These are phyloP conservation scores for Oophaga pumilio DNA, from an alignment of 2,113 vertebrate genomes.

Conservation along the genomic window DNA sequence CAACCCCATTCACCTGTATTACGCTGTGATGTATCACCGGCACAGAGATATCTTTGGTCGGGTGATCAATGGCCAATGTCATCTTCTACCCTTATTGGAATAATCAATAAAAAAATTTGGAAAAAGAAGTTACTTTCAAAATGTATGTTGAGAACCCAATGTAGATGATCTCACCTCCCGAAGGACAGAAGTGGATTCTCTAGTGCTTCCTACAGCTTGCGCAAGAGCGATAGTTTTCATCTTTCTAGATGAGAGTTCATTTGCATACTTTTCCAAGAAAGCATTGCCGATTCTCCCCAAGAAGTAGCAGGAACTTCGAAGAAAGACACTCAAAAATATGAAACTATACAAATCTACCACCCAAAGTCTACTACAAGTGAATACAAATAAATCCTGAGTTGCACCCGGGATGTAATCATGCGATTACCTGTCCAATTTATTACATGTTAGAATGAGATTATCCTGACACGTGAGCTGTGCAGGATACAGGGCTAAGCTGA, in stretches of 20 bases:
- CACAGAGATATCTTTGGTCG: too few relatives aligned
- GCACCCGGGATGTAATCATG: constrained; percentile 30
- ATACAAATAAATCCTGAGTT: constrained; percentile 17
- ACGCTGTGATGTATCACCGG: too few relatives aligned
- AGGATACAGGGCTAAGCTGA: constrained; percentile 47
- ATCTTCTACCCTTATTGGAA: too few relatives aligned
- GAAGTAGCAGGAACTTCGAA: not conserved
- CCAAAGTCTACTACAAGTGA: not conserved
- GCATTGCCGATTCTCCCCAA: not conserved
- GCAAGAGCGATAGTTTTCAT: not conserved
- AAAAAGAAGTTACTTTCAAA: not conserved
- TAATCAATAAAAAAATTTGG: too few relatives aligned
- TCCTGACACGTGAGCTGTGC: constrained; percentile 48
- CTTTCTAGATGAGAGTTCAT: not conserved
- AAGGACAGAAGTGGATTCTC: too few relatives aligned
- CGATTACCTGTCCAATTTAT: constrained; percentile 40
- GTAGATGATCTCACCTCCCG: too few relatives aligned
- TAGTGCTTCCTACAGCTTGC: not conserved
- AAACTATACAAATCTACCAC: not conserved
- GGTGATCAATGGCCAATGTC: too few relatives aligned
- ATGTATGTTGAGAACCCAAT: not conserved
- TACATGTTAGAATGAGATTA: constrained; percentile 47
- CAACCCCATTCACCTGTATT: too few relatives aligned
- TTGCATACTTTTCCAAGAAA: not conserved
- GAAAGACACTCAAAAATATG: not conserved